Conservation (phyloP, 2,888 invertebrate species). For the Podotricha telesiphe region DNA sequence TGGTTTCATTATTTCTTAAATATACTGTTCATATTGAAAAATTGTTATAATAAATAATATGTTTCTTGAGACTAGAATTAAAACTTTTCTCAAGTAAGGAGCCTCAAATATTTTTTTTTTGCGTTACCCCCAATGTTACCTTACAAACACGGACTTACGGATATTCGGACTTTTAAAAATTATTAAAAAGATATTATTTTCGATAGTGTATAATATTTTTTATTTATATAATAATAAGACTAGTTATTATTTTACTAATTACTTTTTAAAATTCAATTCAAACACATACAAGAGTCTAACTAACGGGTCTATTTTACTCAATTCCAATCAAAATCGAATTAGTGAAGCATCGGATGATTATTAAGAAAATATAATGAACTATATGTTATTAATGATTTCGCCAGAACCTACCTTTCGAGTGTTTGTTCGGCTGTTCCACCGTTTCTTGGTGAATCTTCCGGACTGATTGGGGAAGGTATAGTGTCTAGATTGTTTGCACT, state of each 20-base stretch:
- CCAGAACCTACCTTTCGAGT: slow-evolving; percentile 40
- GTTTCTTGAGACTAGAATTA: no score
- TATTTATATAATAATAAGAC: neutral
- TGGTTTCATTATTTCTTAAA: no score
- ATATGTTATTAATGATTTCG: slow-evolving; percentile 18
- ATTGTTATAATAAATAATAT: no score
- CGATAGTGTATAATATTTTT: no score
- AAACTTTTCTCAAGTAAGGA: no score
- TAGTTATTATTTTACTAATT: neutral
- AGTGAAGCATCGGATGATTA: slow-evolving; percentile 19
- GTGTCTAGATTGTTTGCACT: slow-evolving; percentile 71
- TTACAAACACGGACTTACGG: no score
- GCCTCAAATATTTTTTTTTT: no score
- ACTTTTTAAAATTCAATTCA: neutral
- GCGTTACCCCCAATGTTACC: no score
- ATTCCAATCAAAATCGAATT: slow-evolving; percentile 4
- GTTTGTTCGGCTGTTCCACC: slow-evolving; percentile 35
- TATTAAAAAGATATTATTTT: no score
- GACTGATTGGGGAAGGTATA: slow-evolving; percentile 60
- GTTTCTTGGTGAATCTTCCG: slow-evolving; percentile 35
- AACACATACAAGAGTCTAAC: neutral
- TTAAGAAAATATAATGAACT: neutral
- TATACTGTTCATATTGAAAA: no score
- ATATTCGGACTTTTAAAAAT: no score
- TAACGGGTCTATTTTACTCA: slow-evolving; percentile 1